These are phyloP conservation scores for Parnassius glacialis DNA, from an alignment of 2,888 invertebrate species.

Conservation along the genomic window DNA sequence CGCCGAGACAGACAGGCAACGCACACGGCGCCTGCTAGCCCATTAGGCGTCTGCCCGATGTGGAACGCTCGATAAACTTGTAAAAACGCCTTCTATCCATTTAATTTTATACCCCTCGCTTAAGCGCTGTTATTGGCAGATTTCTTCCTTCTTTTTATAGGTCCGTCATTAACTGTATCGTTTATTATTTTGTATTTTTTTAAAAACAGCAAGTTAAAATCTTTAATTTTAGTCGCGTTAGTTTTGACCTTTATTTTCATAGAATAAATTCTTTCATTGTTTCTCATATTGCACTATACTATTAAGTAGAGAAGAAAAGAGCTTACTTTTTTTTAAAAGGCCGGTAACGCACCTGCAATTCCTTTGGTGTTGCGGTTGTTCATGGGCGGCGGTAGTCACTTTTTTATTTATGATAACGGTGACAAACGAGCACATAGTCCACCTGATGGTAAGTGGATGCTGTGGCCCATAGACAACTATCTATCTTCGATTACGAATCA, in stretches of 20 bases:
- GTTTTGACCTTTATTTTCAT: neutral
- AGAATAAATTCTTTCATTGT: neutral
- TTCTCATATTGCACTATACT: too few relatives aligned
- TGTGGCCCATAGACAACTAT: too few relatives aligned
- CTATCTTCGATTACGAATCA: too few relatives aligned
- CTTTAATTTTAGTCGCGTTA: neutral
- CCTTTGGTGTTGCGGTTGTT: too few relatives aligned
- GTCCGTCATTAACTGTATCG: constrained; percentile 69
- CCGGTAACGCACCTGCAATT: too few relatives aligned
- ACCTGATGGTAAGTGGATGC: too few relatives aligned
- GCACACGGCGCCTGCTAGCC: constrained; percentile 73
- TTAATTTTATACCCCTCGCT: constrained; percentile 78
- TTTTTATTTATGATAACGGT: too few relatives aligned
- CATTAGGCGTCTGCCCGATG: constrained; percentile 76
- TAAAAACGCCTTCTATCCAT: constrained; percentile 79
- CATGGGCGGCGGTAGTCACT: too few relatives aligned
- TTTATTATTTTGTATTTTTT: constrained; percentile 61
- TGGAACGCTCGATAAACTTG: constrained; percentile 80
- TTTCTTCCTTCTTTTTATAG: constrained; percentile 69
- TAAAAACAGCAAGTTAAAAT: constrained; percentile 41
- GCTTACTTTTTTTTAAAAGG: too few relatives aligned
- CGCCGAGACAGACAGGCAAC: constrained; percentile 73
- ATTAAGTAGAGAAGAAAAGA: too few relatives aligned
- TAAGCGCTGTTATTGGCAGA: constrained; percentile 78
- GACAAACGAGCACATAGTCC: too few relatives aligned